Base-by-base conservation (phyloP, 2,888 invertebrate species). In the Nemapogon koenigi region DNA sequence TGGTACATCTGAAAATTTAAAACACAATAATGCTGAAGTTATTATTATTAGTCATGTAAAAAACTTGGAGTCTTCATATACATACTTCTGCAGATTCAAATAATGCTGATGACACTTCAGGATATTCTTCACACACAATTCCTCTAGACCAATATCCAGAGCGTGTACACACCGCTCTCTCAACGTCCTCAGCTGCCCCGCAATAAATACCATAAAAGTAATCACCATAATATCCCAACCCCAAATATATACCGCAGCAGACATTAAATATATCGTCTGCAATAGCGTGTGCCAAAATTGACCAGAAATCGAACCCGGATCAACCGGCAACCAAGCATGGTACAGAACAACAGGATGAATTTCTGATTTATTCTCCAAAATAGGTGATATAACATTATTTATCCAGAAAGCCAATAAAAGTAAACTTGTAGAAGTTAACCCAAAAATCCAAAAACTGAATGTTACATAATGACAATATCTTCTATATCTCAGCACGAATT, bases 141-240 rank as follows among this genome's bases (percentile, higher is more conserved):
- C 35, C 11, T 37, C 7, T 38, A 43, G 48, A 0, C 32, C n/a
- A 2, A 32, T 11, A 8, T 53, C 47, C 29, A 63, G 53, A 4
- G 55, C 46, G 14, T 47, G 33, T 2, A 19, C 13, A 8, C 18
- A 19, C 8, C 57, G 49, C 2, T 59, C 19, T 7, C 57, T 50
- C 22, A 59, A 49, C 7, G 67, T 52, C 39, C 49, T 59, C 19
- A 71, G 47, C 42, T 71, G 71, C n/a, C 67, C 69, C 19, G 60
- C 53, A 31, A 68, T 62, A 43, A 66, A 69, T 38, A 70, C 65
- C 68, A 71, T 65, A 3, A 62, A 53, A 0, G 65, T 49, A 0
- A 62, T 52, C 1, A 62, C 59, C 4, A 61, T 47, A 22, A 62
- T 60, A 37, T 71, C 70, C 70, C 69, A 71, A 10, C 52, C 50